Evolutionary conservation across 1,140 invertebrate genomes (phyloP).

Genomic region (Hycleus cichorii): DNA sequence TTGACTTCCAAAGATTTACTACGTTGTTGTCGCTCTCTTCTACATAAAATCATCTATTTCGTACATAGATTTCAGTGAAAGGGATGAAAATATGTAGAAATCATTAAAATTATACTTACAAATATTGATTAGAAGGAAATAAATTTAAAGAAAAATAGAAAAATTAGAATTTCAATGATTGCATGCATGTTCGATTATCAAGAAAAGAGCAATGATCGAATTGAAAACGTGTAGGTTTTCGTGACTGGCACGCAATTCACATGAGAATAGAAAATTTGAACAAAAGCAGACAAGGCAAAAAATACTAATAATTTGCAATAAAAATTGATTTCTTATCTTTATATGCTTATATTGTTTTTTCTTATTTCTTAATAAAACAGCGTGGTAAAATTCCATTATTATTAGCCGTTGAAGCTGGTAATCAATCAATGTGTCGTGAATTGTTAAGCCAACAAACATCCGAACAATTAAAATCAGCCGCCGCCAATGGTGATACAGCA

Average conservation of each 20-base stretch:
- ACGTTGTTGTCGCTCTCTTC: too few species aligned
- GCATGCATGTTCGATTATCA: too few species aligned
- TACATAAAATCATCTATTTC: too few species aligned
- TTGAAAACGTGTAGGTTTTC: slow-evolving; percentile 2
- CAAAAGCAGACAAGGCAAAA: too few species aligned
- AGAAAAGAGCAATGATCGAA: slow-evolving; percentile 13
- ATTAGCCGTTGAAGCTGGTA: slow-evolving; percentile 86
- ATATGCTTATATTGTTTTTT: neutral
- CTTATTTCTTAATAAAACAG: slow-evolving; percentile 44
- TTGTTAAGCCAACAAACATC: slow-evolving; percentile 74
- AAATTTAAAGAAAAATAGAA: too few species aligned
- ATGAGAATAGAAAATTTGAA: neutral
- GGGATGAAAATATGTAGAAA: too few species aligned
- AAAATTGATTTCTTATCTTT: neutral
- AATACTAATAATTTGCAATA: neutral
- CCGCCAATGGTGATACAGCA: slow-evolving; percentile 76
- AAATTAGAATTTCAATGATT: too few species aligned
- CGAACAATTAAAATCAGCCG: slow-evolving; percentile 68
- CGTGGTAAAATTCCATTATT: slow-evolving; percentile 89
- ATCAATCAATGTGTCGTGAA: slow-evolving; percentile 87
- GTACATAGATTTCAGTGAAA: too few species aligned
- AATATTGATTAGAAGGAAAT: too few species aligned
- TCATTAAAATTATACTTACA: too few species aligned
- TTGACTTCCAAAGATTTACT: slow-evolving; percentile 4
- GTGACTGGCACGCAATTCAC: slow-evolving; percentile 6